Evolutionary conservation across 2,888 invertebrate genomes (phyloP).

Genomic region (Andricus curvator): DNA sequence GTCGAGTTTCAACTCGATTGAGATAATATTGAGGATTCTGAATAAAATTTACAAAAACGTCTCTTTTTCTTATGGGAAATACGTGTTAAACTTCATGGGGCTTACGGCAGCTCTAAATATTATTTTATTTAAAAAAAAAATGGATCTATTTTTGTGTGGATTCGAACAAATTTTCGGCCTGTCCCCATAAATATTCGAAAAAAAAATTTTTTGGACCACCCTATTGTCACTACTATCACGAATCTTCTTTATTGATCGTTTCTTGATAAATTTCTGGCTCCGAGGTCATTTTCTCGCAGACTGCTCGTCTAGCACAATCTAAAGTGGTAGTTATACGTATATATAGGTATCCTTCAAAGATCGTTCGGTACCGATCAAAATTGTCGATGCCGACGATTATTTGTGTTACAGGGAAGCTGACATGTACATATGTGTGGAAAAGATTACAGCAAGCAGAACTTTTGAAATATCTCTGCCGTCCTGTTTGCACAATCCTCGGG

Average conservation of each 20-base stretch:
- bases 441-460: neutral
- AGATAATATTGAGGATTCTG: no score
- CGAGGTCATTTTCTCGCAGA: constrained; percentile 60
- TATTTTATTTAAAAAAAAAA: no score
- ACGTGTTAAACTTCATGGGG: no score
- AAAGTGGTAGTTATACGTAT: constrained; percentile 56
- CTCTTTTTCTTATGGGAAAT: no score
- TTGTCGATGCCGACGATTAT: constrained; percentile 4
- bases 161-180: no score
- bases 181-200: no score
- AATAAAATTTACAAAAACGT: no score
- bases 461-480: neutral
- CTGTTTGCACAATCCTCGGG: neutral
- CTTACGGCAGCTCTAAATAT: no score
- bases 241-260: constrained; percentile 63
- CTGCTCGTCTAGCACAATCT: constrained; percentile 61
- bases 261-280: constrained; percentile 64
- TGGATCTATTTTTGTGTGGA: no score
- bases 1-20: no score
- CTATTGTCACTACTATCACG: constrained; percentile 42
- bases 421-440: neutral
- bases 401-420: neutral
- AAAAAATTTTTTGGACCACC: no score
- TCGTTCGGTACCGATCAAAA: constrained; percentile 48
- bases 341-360: constrained; percentile 59